These are phyloP conservation scores for Tridacna crocea DNA, from an alignment of 2,888 invertebrate genomes.

Conservation along the genomic window DNA sequence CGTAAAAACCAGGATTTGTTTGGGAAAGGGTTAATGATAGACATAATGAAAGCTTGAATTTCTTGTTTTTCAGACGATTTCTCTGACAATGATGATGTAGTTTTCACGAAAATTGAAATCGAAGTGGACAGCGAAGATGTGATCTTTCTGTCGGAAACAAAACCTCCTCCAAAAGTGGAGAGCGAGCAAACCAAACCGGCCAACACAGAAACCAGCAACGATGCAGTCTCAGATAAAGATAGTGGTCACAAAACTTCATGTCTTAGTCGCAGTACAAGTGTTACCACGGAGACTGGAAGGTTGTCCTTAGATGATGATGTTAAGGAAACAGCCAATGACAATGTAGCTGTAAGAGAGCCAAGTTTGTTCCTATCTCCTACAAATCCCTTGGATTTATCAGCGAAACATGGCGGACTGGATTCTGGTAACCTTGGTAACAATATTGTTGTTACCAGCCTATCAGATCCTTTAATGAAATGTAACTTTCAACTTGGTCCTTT, in stretches of 20 bases:
- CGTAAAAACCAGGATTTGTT: too few species aligned
- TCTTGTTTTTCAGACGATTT: slow-evolving; percentile 64
- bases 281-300: slow-evolving; percentile 38
- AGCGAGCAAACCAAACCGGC: not conserved
- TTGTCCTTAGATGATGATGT: slow-evolving; percentile 48
- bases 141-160: slow-evolving; percentile 71
- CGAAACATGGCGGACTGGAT: not conserved
- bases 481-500: not conserved
- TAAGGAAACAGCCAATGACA: not conserved
- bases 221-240: not conserved
- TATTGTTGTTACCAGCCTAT: not conserved
- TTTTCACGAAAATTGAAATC: slow-evolving; percentile 73
- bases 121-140: slow-evolving; percentile 70
- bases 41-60: not conserved
- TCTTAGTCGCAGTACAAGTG: slow-evolving; percentile 38
- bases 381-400: slow-evolving; percentile 56
- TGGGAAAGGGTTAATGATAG: not conserved
- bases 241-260: not conserved
- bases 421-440: not conserved
- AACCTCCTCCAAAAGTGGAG: slow-evolving; percentile 42
- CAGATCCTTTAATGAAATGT: not conserved
- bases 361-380: not conserved
- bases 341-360: not conserved
- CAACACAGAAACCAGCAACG: not conserved
- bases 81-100: slow-evolving; percentile 76